Base-by-base conservation (phyloP, 2,888 invertebrate species). In the Himalopsyche tibetana region DNA sequence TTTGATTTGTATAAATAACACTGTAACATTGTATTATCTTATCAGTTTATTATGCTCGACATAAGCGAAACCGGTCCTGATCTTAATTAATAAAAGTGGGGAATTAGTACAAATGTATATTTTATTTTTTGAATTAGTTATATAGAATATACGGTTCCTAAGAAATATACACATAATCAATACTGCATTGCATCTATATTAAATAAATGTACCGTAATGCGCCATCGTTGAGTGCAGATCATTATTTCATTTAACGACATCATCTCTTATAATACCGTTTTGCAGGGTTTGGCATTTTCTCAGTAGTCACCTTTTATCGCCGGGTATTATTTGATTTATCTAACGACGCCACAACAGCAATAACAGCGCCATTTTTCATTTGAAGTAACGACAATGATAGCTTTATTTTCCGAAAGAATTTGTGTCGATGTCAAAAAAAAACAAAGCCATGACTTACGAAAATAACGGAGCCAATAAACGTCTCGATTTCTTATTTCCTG, bases 341-440 rank as follows among this genome's bases (percentile, higher is more conserved):
- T 83, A 55, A 83, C 69, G 69, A 69, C 45, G 83, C n/a, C 45
- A 45, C 83, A 83, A 69, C 69, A 45, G 83, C 83, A 83, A 83
- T 83, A 83, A 63, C 83, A 83, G 40, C 38, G 74, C 83, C 63
- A 85, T 85, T 85, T 85, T 85, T 85, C 85, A 85, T 85, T 85
- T 85, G 83, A 83, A 79, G 38, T 83, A 74, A 83, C 55, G 85
- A 85, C 85, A 85, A 85, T 85, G 85, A 85, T 85, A 85, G 85
- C 83, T 85, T 85, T 85, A 85, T 85, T 83, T 83, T 85, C 85
- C 55, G 51, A 74, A 74, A 79, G 82, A 85, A 82, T 83, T 85
- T 74, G 74, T 74, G 74, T 74, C 74, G 19, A 36, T 74, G 74
- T 74, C 74, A 74, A 74, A 74, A 74, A n/a, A 63, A 74, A 74